Evolutionary conservation across 2,888 invertebrate genomes (phyloP).

Genomic region (Parnassius apollo): DNA sequence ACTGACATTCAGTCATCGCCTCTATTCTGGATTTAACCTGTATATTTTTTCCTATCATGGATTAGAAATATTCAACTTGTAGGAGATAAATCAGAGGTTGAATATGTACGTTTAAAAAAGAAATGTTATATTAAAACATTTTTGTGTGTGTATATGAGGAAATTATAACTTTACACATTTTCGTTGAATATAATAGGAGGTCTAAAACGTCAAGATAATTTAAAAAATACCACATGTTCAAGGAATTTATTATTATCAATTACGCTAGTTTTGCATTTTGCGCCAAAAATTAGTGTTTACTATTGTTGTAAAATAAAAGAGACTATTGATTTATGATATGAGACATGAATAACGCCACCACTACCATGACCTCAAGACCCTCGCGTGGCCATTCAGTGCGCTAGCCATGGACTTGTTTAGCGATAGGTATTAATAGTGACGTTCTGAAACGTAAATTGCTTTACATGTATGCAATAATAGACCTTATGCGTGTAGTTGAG

Average conservation of each 20-base stretch:
- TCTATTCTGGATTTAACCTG: not conserved
- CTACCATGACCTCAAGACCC: slow-evolving; percentile 59
- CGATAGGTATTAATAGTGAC: slow-evolving; percentile 44
- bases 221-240: too few species aligned
- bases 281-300: not conserved
- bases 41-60: too few species aligned
- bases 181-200: too few species aligned
- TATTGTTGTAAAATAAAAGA: not conserved
- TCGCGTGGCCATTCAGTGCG: slow-evolving; percentile 53
- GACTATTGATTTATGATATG: slow-evolving; percentile 20
- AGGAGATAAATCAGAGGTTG: too few species aligned
- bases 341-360: slow-evolving; percentile 38
- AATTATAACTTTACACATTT: too few species aligned
- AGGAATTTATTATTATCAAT: not conserved
- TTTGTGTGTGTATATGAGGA: too few species aligned
- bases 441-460: slow-evolving; percentile 26
- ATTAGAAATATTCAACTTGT: too few species aligned
- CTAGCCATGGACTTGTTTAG: slow-evolving; percentile 68
- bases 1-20: not conserved
- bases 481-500: slow-evolving; percentile 44
- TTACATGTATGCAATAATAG: slow-evolving; percentile 42
- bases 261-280: not conserved
- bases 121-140: too few species aligned
- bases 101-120: too few species aligned
- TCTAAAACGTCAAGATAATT: too few species aligned